phyloP scores from a whole-genome alignment of 2,888 invertebrate genomes.

The Candidula unifasciata region DNA sequence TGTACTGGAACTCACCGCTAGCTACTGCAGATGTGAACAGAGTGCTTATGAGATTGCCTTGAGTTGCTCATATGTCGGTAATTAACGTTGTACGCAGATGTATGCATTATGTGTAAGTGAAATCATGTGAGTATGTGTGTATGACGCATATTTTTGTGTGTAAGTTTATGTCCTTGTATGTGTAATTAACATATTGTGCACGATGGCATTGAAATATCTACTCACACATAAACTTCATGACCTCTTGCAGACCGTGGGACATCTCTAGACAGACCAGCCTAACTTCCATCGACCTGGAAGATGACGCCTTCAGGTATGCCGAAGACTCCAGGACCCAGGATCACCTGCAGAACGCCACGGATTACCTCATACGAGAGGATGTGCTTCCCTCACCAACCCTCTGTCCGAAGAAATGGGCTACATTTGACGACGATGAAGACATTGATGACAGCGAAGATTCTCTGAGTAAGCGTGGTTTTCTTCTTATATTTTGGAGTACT shows the following conservation, averaged over 20 bases:
- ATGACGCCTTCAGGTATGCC: conserved; percentile 35
- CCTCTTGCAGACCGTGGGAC: conserved; percentile 48
- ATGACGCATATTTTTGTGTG: no score
- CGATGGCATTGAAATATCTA: no score
- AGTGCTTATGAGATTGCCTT: no score
- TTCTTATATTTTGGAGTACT: no score
- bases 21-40: no score
- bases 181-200: no score
- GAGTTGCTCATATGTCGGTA: no score
- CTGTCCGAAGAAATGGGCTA: conserved; percentile 42
- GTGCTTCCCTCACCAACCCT: conserved; percentile 48
- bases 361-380: conserved; percentile 37
- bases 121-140: no score
- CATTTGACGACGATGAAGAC: conserved; percentile 44
- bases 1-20: no score
- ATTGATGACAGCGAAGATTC: conserved; percentile 49
- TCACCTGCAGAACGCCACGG: conserved; percentile 1
- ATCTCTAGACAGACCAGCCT: conserved; percentile 53
- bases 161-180: no score
- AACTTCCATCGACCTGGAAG: conserved; percentile 52
- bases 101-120: no score
- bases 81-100: no score
- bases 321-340: conserved; percentile 28
- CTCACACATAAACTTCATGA: not conserved
- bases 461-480: conserved; percentile 33